phyloP scores from a whole-genome alignment of 2,888 invertebrate species.

The Heliothis peltigera region DNA sequence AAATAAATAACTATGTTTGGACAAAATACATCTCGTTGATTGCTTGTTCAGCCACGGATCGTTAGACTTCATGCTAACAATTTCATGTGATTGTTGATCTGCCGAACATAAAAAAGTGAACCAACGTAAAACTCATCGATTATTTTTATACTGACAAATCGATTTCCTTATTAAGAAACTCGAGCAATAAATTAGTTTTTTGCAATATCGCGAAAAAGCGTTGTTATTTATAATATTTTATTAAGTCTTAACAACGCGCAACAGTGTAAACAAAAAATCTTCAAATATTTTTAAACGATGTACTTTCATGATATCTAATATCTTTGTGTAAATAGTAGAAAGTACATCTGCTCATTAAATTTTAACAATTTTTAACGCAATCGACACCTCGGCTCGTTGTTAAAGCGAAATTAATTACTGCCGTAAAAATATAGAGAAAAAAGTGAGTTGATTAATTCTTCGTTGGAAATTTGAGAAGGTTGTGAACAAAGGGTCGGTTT shows the following conservation, averaged over 20 bases:
- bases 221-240: slow-evolving; percentile 3
- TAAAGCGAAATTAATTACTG: slow-evolving; percentile 85
- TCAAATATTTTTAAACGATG: slow-evolving; percentile 34
- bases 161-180: slow-evolving; percentile 67
- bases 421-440: slow-evolving; percentile 76
- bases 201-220: slow-evolving; percentile 7
- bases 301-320: slow-evolving; percentile 70
- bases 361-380: slow-evolving; percentile 80
- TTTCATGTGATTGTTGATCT: slow-evolving; percentile 51
- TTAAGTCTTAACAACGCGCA: not conserved
- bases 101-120: slow-evolving; percentile 57
- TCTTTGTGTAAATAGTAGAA: slow-evolving; percentile 71
- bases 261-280: slow-evolving; percentile 15
- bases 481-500: slow-evolving; percentile 79
- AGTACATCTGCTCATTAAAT: slow-evolving; percentile 76
- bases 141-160: slow-evolving; percentile 70
- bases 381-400: slow-evolving; percentile 83
- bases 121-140: slow-evolving; percentile 60
- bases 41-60: slow-evolving; percentile 48
- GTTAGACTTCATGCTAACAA: slow-evolving; percentile 45
- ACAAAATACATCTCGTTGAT: slow-evolving; percentile 38
- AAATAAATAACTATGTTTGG: slow-evolving; percentile 35
- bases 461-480: slow-evolving; percentile 84
- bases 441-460: slow-evolving; percentile 82
- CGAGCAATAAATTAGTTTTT: slow-evolving; percentile 71